Percentiles rank a stretch among this genome's conserved stretches.
Conservation (phyloP, 2,888 invertebrate species). For the Myathropa florea region DNA sequence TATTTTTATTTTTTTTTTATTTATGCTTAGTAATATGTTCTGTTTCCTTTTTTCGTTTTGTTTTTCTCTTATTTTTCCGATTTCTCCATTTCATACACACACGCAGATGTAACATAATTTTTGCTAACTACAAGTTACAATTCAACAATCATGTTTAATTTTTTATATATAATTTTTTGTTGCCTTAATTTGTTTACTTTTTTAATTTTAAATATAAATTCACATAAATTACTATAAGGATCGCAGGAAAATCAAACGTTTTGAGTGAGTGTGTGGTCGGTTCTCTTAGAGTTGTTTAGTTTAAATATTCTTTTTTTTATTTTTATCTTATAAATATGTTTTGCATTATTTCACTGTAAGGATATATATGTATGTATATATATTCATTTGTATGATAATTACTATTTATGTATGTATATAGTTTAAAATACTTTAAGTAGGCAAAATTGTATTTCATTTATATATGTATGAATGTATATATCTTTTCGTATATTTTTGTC, state of each 20-base stretch:
- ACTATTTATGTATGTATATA: slow-evolving; percentile 24
- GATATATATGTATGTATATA: slow-evolving; percentile 28
- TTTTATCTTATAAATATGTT: slow-evolving; percentile 26
- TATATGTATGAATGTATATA: slow-evolving; percentile 32
- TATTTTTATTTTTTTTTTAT: slow-evolving; percentile 9
- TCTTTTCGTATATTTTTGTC: slow-evolving; percentile 4
- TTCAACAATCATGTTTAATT: slow-evolving; percentile 51
- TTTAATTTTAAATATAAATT: slow-evolving; percentile 41
- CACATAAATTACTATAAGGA: slow-evolving; percentile 42
- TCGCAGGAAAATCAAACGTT: slow-evolving; percentile 44
- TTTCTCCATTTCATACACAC: slow-evolving; percentile 55
- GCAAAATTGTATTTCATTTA: slow-evolving; percentile 38
- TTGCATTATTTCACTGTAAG: slow-evolving; percentile 20
- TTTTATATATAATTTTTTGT: not conserved
- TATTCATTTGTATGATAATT: slow-evolving; percentile 15
- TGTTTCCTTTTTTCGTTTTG: not conserved
- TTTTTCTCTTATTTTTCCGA: slow-evolving; percentile 28
- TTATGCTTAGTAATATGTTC: slow-evolving; percentile 34
- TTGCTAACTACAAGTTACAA: slow-evolving; percentile 61
- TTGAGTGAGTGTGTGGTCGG: slow-evolving; percentile 62
- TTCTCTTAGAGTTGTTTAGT: slow-evolving; percentile 6
- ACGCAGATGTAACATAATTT: slow-evolving; percentile 65
- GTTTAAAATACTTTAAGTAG: slow-evolving; percentile 50
- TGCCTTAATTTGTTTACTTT: not conserved
- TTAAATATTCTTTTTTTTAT: slow-evolving; percentile 10